Conservation (phyloP, 2,797 vertebrate genomes). For the Gymnodraco acuticeps region DNA sequence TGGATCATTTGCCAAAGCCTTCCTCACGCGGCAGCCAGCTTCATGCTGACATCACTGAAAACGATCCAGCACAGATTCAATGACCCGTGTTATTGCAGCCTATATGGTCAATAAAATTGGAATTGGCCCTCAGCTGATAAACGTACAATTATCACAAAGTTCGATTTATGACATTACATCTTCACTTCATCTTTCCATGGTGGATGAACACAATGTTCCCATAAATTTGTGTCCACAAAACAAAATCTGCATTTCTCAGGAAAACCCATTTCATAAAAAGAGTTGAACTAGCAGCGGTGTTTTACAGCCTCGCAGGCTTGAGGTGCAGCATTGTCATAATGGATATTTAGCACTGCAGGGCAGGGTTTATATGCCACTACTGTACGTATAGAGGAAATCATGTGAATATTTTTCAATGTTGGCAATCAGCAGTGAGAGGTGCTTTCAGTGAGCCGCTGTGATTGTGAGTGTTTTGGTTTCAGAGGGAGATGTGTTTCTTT, state of each 20-base stretch:
- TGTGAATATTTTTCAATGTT: slow-evolving; percentile 37
- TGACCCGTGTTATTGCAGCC: slow-evolving; percentile 63
- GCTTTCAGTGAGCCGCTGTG: slow-evolving; percentile 13
- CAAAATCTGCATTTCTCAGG: slow-evolving; percentile 60
- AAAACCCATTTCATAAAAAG: slow-evolving; percentile 53
- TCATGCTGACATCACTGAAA: slow-evolving; percentile 61
- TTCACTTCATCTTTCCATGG: slow-evolving; percentile 60
- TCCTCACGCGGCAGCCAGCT: slow-evolving; percentile 27
- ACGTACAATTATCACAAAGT: slow-evolving; percentile 52
- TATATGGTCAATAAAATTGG: slow-evolving; percentile 70
- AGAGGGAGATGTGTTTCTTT: slow-evolving; percentile 3
- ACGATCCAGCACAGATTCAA: slow-evolving; percentile 60
- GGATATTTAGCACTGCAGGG: slow-evolving; percentile 47
- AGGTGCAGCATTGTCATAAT: slow-evolving; percentile 18
- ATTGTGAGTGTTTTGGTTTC: slow-evolving; percentile 24
- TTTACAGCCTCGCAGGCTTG: slow-evolving; percentile 32
- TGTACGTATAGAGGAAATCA: slow-evolving; percentile 41
- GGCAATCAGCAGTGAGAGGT: slow-evolving; percentile 19
- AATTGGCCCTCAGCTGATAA: slow-evolving; percentile 52
- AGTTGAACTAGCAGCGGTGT: slow-evolving; percentile 45
- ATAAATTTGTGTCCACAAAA: slow-evolving; percentile 56
- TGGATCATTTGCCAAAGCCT: slow-evolving; percentile 30
- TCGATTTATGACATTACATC: slow-evolving; percentile 56
- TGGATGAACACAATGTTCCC: slow-evolving; percentile 54
- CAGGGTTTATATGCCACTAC: slow-evolving; percentile 43